Evolutionary conservation across 2,888 invertebrate species (phyloP).

Genomic region (Dasypogon diadema): DNA sequence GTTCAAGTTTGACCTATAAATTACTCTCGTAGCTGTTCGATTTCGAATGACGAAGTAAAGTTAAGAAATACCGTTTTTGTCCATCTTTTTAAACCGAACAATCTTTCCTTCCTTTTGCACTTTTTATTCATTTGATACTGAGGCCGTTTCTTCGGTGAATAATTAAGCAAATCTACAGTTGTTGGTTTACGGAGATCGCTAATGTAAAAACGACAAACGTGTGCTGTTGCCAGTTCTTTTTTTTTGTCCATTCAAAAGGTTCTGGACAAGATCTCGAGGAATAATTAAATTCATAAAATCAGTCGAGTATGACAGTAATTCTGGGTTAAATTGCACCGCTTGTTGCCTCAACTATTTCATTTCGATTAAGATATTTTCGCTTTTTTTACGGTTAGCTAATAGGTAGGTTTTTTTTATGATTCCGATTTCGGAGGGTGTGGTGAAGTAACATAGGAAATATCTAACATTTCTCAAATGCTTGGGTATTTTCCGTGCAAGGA

Average conservation of each 20-base stretch:
- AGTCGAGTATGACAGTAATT: conserved; percentile 41
- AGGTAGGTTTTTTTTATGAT: not conserved
- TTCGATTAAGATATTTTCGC: conserved; percentile 38
- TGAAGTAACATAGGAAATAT: not conserved
- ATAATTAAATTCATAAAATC: conserved; percentile 51
- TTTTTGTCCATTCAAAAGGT: conserved; percentile 16
- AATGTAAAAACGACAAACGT: not conserved
- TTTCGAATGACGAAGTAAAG: not conserved
- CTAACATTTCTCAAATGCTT: too few relatives aligned
- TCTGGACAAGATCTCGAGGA: conserved; percentile 32
- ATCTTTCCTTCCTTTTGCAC: not conserved
- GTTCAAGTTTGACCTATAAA: conserved; percentile 38
- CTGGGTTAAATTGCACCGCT: conserved; percentile 32
- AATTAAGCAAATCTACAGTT: conserved; percentile 36
- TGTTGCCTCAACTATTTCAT: not conserved
- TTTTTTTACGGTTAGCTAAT: conserved; percentile 17
- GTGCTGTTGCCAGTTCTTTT: not conserved
- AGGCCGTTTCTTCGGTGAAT: conserved; percentile 22
- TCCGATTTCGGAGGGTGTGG: not conserved
- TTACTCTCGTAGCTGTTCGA: not conserved
- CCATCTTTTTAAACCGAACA: not conserved
- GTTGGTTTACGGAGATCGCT: conserved; percentile 14
- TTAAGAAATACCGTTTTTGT: not conserved
- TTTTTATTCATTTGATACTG: not conserved
- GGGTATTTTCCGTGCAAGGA: too few relatives aligned